Evolutionary conservation across 2,888 invertebrate species (phyloP), one percentile per base, ranked within the genome.

Genomic region (Metallyticus violacea): DNA sequence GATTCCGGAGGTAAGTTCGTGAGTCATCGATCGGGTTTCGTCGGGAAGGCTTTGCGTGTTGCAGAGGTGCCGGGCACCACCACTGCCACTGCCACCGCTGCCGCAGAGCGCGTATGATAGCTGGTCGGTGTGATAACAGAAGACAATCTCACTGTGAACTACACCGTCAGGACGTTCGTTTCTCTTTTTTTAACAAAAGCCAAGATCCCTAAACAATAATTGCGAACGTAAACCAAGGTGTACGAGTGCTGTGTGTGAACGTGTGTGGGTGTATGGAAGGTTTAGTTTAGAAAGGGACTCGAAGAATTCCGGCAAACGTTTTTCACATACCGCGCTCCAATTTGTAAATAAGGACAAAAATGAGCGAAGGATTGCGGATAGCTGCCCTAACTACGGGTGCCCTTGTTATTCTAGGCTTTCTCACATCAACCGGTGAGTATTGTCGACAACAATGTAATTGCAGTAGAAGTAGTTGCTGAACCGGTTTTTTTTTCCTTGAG

Each of bases 281-380:
- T 9, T 62, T 62, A 62, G 40, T 62, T 62, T 62, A 62, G 40
- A 62, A 62, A 5, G 40, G 2, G 40, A 62, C 40, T 62, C 22
- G 40, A 62, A 62, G 15, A 62, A 15, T 62, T 15, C 40, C 2
- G 40, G 1, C 40, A 15, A 62, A 62, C 40, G 40, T 62, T 62
- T 62, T 62, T 62, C 15, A 15, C 40, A 15, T 15, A 62, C 5
- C 15, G 40, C 40, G 40, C 40, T 62, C 40, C 40, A 62, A 62
- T 62, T 62, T 62, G 40, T 62, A 62, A 4, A 62, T 62, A 62
- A 28, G n/a, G 29, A 85, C 77, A 26, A 77, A n/a, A 78, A 80
- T 62, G 62, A 87, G 85, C 85, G 87, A 87, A 86, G 85, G 85
- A 79, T 80, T 86, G 77, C 79, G 87, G 77, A 84, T 87, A 83